These are phyloP conservation scores for Dendrolimus pini DNA, from an alignment of 2,888 invertebrate species.

Conservation along the genomic window DNA sequence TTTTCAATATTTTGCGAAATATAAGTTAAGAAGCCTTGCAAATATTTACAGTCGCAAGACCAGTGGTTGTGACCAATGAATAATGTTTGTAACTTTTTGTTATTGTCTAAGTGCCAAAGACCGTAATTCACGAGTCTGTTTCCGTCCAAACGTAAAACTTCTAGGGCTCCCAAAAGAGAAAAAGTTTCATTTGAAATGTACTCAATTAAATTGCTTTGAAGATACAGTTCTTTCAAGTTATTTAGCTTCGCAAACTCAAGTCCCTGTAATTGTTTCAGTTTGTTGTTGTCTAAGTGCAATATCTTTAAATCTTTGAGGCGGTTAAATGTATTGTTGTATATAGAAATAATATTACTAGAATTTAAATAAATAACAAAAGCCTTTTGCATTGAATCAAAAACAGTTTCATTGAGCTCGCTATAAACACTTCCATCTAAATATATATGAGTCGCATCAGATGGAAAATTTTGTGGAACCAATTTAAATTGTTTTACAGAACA, in stretches of 20 bases:
- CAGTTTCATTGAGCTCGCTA: conserved; percentile 79
- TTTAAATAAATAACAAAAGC: conserved; percentile 88
- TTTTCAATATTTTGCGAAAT: conserved; percentile 87
- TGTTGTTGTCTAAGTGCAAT: conserved; percentile 91
- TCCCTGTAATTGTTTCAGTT: conserved; percentile 84
- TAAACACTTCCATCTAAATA: conserved; percentile 94
- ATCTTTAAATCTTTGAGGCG: conserved; percentile 85
- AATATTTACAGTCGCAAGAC: conserved; percentile 93
- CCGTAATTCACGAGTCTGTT: conserved; percentile 89
- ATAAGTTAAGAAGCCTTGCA: conserved; percentile 88
- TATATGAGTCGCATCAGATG: conserved; percentile 94
- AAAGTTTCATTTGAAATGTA: conserved; percentile 89
- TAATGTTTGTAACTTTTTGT: conserved; percentile 83
- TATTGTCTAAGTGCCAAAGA: conserved; percentile 85
- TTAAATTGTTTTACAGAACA: conserved; percentile 87
- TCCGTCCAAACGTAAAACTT: conserved; percentile 89
- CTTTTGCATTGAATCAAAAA: conserved; percentile 56
- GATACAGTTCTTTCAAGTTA: conserved; percentile 87
- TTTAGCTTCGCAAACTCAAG: conserved; percentile 89
- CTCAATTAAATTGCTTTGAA: conserved; percentile 90
- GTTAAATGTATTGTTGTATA: conserved; percentile 92
- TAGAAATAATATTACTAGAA: conserved; percentile 85
- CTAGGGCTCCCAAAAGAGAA: conserved; percentile 84
- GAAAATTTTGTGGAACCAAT: conserved; percentile 87
- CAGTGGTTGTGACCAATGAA: conserved; percentile 89